Evolutionary conservation across 2,797 vertebrate genomes (phyloP).

Genomic region (Spatula clypeata): DNA sequence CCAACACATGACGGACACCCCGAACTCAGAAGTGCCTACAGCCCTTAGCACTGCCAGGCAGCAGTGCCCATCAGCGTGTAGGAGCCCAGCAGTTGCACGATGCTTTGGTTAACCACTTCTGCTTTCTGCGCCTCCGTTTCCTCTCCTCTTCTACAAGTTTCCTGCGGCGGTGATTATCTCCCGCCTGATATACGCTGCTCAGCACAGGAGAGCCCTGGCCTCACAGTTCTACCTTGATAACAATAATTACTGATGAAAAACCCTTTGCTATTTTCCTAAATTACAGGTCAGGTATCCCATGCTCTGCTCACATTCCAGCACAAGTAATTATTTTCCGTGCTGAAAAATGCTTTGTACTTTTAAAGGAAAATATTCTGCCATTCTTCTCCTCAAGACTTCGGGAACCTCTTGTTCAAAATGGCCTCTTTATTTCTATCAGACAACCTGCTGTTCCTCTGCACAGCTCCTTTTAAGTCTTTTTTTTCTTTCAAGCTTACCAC

Average conservation of each 20-base stretch:
- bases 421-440: neutral
- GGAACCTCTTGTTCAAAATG: neutral
- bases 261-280: constrained; percentile 41
- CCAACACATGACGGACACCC: accelerated
- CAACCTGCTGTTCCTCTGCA: neutral
- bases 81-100: neutral
- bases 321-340: constrained; percentile 50
- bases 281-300: constrained; percentile 63
- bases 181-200: neutral
- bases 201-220: constrained; percentile 13
- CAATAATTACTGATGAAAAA: constrained; percentile 66
- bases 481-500: neutral
- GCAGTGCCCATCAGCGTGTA: accelerated
- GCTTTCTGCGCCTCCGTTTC: neutral
- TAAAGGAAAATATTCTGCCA: constrained; percentile 20
- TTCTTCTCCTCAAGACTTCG: neutral
- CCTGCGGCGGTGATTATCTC: neutral
- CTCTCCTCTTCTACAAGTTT: neutral
- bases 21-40: accelerated
- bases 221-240: constrained; percentile 24
- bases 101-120: neutral
- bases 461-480: neutral
- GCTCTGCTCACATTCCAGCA: constrained; percentile 49
- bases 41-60: neutral
- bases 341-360: constrained; percentile 67